Evolutionary conservation across 2,888 invertebrate genomes (phyloP).

Genomic region (Pogonocherus hispidulus): DNA sequence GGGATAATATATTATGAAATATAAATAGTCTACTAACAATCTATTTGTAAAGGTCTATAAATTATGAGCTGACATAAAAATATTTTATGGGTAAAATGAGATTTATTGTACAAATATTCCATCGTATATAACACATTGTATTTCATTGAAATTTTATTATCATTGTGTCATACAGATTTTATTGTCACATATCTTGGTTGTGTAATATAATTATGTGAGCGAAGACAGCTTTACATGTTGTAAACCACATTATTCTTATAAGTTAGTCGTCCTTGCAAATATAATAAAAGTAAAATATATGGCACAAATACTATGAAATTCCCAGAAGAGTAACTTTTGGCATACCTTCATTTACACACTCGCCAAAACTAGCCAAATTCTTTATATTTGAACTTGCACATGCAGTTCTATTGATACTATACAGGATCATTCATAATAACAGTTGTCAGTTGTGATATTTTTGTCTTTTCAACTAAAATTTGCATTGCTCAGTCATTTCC

Average conservation of each 20-base stretch:
- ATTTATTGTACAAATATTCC: slow-evolving; percentile 41
- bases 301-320: neutral
- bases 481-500: too few relatives aligned
- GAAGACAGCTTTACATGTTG: slow-evolving; percentile 12
- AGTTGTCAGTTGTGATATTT: too few relatives aligned
- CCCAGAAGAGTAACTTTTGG: slow-evolving; percentile 2
- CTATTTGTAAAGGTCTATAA: slow-evolving; percentile 9
- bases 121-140: slow-evolving; percentile 41
- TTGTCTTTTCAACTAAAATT: too few relatives aligned
- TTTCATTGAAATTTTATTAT: slow-evolving; percentile 45
- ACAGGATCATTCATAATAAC: too few relatives aligned
- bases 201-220: slow-evolving; percentile 10
- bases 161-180: slow-evolving; percentile 39
- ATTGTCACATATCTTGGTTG: slow-evolving; percentile 38
- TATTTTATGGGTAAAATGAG: slow-evolving; percentile 37
- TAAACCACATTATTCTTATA: slow-evolving; percentile 5
- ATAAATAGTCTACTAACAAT: slow-evolving; percentile 9
- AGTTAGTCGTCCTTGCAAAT: slow-evolving; percentile 4
- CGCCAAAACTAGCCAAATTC: neutral
- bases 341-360: neutral
- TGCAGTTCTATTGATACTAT: too few relatives aligned
- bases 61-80: slow-evolving; percentile 37
- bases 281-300: neutral
- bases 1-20: neutral
- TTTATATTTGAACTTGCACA: neutral